These are phyloP conservation scores for Ptychodera flava DNA, from an alignment of 35 echinoderm and acorn worm species.

Conservation along the genomic window DNA sequence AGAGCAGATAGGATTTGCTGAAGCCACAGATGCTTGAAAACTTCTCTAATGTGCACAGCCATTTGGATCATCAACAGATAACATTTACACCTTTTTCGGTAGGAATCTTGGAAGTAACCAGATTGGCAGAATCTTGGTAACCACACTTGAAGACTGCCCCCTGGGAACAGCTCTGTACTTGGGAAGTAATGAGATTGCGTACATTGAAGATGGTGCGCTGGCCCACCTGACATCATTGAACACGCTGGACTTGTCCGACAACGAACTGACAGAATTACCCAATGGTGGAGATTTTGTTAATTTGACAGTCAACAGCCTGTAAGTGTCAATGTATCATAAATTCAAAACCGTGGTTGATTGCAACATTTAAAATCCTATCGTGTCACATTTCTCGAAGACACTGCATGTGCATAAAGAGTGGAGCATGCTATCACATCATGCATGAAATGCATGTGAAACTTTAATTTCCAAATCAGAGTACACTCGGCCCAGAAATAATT, in stretches of 20 bases:
- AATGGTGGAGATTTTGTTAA: conserved; percentile 58
- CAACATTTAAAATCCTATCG: too few species aligned
- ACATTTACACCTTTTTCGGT: too few species aligned
- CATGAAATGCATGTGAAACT: not conserved
- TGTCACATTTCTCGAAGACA: too few species aligned
- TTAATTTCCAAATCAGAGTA: not conserved
- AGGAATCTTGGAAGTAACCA: conserved; percentile 43
- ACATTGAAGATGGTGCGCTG: conserved; percentile 84
- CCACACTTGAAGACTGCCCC: conserved; percentile 81
- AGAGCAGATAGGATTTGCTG: too few species aligned
- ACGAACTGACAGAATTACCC: conserved; percentile 61
- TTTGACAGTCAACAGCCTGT: conserved; percentile 28
- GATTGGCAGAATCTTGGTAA: conserved; percentile 65
- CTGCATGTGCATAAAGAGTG: too few species aligned
- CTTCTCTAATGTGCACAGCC: too few species aligned
- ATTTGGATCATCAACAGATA: too few species aligned
- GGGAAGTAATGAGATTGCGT: conserved; percentile 68
- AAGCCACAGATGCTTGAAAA: too few species aligned
- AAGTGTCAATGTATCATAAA: conserved; percentile 34
- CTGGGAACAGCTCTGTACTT: not conserved
- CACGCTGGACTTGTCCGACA: conserved; percentile 34
- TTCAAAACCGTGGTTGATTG: too few species aligned
- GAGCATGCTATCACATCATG: not conserved
- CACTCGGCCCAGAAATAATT: too few species aligned
- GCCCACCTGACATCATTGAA: conserved; percentile 28